These are phyloP conservation scores for Benthosema pterotum DNA, from an alignment of 2,797 vertebrate species.

Conservation along the genomic window DNA sequence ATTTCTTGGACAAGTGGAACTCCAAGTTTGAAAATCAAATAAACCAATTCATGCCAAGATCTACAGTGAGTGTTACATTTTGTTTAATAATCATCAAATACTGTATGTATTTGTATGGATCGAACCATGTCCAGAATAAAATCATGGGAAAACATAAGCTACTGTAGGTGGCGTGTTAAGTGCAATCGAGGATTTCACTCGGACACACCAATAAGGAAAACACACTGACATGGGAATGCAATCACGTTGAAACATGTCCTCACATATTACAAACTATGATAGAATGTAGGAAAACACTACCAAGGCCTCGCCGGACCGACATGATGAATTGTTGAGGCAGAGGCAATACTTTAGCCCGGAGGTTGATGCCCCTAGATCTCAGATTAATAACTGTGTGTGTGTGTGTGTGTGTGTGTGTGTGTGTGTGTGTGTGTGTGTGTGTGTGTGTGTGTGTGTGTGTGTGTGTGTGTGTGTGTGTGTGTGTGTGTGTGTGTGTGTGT, in stretches of 20 bases:
- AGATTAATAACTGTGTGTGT: constrained; percentile 1
- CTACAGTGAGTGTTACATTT: not conserved
- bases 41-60: too few species aligned
- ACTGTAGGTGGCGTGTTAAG: constrained; percentile 3
- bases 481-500: too few species aligned
- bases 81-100: not conserved
- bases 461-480: too few species aligned
- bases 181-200: not conserved
- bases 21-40: too few species aligned
- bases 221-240: constrained; percentile 3
- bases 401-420: too few species aligned
- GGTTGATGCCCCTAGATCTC: constrained; percentile 37
- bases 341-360: not conserved
- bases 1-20: too few species aligned
- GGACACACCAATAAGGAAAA: constrained; percentile 23
- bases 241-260: constrained; percentile 25
- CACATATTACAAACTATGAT: constrained; percentile 26
- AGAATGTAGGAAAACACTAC: constrained; percentile 25
- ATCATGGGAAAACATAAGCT: too few species aligned
- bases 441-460: too few species aligned
- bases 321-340: constrained; percentile 43
- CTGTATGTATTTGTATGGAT: too few species aligned
- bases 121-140: too few species aligned
- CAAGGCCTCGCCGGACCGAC: constrained; percentile 41
- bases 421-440: too few species aligned